Evolutionary conservation across 1,140 invertebrate species (phyloP).

Genomic region (Papilio polyxenes): DNA sequence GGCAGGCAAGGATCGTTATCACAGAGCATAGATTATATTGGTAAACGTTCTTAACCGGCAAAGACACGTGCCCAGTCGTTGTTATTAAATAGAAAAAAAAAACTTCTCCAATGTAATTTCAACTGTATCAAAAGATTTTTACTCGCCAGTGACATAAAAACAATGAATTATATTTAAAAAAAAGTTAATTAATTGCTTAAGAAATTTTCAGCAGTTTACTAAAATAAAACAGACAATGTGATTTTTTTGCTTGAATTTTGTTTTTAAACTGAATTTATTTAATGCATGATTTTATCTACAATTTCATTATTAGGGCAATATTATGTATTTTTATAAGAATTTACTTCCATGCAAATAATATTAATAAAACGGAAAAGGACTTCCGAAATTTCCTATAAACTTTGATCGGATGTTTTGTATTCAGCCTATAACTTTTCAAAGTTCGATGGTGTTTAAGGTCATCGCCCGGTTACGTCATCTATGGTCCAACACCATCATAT

Average conservation of each 20-base stretch:
- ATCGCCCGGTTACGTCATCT: constrained; percentile 66
- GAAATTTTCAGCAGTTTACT: too few relatives aligned
- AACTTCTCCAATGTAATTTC: too few relatives aligned
- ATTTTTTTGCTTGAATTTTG: too few relatives aligned
- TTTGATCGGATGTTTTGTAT: constrained; percentile 44
- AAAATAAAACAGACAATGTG: too few relatives aligned
- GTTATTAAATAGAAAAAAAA: too few relatives aligned
- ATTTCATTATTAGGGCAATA: too few relatives aligned
- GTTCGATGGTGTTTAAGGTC: constrained; percentile 57
- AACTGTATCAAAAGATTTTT: not conserved
- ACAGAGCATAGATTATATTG: constrained; percentile 31
- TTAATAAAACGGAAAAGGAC: constrained; percentile 25
- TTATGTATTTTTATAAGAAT: too few relatives aligned
- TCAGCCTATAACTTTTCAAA: constrained; percentile 56
- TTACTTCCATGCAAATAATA: not conserved
- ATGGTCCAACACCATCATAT: constrained; percentile 57
- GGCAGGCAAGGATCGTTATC: not conserved
- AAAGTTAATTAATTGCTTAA: too few relatives aligned
- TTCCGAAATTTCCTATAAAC: constrained; percentile 33
- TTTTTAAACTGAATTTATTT: too few relatives aligned
- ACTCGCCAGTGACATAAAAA: not conserved
- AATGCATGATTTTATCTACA: too few relatives aligned
- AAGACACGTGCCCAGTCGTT: not conserved
- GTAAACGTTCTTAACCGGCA: not conserved
- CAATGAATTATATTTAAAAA: too few relatives aligned